Percentiles rank a stretch among this genome's conserved stretches.
phyloP scores from a whole-genome alignment of 2,888 invertebrate genomes.

The Halictus quadricinctus region DNA sequence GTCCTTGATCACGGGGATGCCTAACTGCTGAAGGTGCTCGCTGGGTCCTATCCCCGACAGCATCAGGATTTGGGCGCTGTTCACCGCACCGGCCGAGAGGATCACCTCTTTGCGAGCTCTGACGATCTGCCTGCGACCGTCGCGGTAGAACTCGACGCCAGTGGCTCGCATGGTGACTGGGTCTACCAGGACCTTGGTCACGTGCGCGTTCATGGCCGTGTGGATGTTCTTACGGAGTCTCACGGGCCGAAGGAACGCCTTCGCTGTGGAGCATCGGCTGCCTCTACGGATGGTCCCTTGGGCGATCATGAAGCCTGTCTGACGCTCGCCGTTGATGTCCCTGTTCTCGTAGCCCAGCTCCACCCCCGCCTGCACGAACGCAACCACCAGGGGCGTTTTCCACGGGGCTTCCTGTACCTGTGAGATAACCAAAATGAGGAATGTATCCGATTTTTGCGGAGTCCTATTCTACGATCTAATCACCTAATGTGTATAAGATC shows the following conservation, averaged over 20 bases:
- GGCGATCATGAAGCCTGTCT: conserved; percentile 92
- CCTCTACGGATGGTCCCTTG: conserved; percentile 91
- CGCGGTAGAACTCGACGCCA: conserved; percentile 91
- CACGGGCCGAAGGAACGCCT: conserved; percentile 92
- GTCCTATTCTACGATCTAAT: not conserved
- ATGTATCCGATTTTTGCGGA: not conserved
- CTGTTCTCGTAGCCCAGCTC: conserved; percentile 93
- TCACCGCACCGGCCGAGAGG: conserved; percentile 94
- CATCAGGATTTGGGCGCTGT: conserved; percentile 96
- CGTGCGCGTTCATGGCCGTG: conserved; percentile 91
- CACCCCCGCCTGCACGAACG: conserved; percentile 91
- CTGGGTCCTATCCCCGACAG: conserved; percentile 92
- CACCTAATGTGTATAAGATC: not conserved
- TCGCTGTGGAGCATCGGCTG: conserved; percentile 93
- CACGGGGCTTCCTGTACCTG: conserved; percentile 90
- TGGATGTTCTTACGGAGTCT: conserved; percentile 91
- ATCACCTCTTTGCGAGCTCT: conserved; percentile 93
- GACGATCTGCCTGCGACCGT: conserved; percentile 88
- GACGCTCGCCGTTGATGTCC: conserved; percentile 91
- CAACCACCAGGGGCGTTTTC: conserved; percentile 91
- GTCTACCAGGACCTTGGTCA: conserved; percentile 89
- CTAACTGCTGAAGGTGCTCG: conserved; percentile 87
- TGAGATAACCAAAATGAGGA: not conserved
- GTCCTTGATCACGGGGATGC: conserved; percentile 90
- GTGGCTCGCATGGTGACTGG: conserved; percentile 89